These are phyloP conservation scores for Aleiodes testaceus DNA, from an alignment of 2,888 invertebrate genomes.

Conservation along the genomic window DNA sequence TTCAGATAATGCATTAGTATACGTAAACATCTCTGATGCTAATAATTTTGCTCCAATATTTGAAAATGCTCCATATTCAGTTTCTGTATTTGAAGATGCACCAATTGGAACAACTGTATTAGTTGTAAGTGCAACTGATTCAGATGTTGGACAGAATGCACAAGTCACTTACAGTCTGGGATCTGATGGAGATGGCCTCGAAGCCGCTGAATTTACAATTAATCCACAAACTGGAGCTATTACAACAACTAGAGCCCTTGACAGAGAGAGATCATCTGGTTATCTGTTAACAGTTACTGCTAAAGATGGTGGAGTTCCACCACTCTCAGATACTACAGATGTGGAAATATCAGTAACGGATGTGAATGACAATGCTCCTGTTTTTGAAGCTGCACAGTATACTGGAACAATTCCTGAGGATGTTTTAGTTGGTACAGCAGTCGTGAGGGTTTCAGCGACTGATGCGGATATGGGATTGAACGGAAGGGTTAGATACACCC, in stretches of 20 bases:
- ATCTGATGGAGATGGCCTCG: conserved; percentile 77
- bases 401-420: conserved; percentile 90
- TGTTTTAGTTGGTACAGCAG: conserved; percentile 87
- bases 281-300: conserved; percentile 94
- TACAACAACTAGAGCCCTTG: conserved; percentile 87
- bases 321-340: conserved; percentile 94
- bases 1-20: conserved; percentile 90
- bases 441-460: conserved; percentile 85
- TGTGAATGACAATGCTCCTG: conserved; percentile 95
- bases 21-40: conserved; percentile 94
- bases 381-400: conserved; percentile 88
- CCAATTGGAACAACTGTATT: conserved; percentile 93
- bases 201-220: conserved; percentile 83
- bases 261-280: conserved; percentile 85
- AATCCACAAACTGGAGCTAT: conserved; percentile 96
- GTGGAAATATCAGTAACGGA: conserved; percentile 96
- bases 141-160: conserved; percentile 96
- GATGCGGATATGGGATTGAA: conserved; percentile 92
- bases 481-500: conserved; percentile 86
- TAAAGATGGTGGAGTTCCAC: conserved; percentile 92
- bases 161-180: conserved; percentile 87
- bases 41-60: conserved; percentile 96
- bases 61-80: conserved; percentile 93
- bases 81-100: conserved; percentile 93
- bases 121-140: conserved; percentile 93